A percentile compares a stretch with the other conserved stretches of the same genome.
Evolutionary conservation across 1,140 invertebrate species (phyloP).

Genomic region (Camponotus vicinus): DNA sequence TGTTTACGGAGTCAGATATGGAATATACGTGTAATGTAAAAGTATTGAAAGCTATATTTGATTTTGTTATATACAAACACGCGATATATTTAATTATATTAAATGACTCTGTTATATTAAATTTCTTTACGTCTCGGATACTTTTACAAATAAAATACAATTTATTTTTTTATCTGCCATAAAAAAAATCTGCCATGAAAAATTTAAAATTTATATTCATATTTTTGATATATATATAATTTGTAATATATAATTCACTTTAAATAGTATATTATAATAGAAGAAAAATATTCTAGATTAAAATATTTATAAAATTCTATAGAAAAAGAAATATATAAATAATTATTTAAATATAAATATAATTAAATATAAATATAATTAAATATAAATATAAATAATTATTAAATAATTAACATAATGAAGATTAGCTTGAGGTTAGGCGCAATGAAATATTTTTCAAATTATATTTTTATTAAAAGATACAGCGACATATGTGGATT

Average conservation of each 20-base stretch:
- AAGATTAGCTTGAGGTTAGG: background rate
- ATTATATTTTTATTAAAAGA: background rate
- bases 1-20: background rate
- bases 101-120: background rate
- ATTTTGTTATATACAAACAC: background rate
- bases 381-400: background rate
- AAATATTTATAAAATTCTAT: no score
- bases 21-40: background rate
- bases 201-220: background rate
- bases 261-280: no score
- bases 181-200: background rate
- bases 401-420: background rate
- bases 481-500: background rate
- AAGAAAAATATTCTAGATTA: no score
- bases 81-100: background rate
- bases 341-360: background rate
- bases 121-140: background rate
- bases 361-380: background rate
- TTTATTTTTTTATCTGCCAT: conserved; percentile 1
- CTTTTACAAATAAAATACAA: background rate
- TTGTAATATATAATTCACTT: no score
- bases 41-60: background rate
- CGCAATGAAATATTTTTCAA: background rate
- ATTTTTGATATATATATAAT: background rate
- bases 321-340: background rate